Evolutionary conservation across 2,113 vertebrate genomes (phyloP).

Genomic region (Planiliza haematocheilus): DNA sequence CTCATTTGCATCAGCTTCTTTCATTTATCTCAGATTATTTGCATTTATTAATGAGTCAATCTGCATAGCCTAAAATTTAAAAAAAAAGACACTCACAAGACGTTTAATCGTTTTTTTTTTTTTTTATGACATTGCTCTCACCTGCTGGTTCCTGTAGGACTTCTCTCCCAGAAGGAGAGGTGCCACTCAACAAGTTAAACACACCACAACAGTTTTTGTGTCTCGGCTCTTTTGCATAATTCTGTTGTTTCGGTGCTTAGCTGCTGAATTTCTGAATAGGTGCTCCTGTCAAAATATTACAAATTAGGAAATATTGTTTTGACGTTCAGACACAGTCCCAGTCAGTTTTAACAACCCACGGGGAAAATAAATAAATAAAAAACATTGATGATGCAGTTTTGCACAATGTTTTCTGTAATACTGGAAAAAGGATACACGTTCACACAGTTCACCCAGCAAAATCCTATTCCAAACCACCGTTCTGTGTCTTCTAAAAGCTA

Average conservation of each 20-base stretch:
- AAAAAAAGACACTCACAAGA: constrained; percentile 7
- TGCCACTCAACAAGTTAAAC: constrained; percentile 47
- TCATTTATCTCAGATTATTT: constrained; percentile 3
- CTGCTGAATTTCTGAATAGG: neutral
- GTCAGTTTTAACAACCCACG: neutral
- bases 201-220: neutral
- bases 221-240: constrained; percentile 10
- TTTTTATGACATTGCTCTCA: constrained; percentile 17
- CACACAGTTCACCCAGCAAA: too few species aligned
- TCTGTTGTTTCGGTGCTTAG: constrained; percentile 8
- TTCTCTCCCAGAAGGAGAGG: constrained; percentile 5
- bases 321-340: neutral
- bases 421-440: neutral
- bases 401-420: neutral
- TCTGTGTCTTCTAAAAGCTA: too few species aligned
- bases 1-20: constrained; percentile 50
- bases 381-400: neutral
- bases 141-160: constrained; percentile 37
- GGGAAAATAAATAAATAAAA: neutral
- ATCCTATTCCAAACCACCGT: too few species aligned
- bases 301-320: neutral
- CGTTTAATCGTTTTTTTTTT: neutral
- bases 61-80: constrained; percentile 41
- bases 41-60: constrained; percentile 53
- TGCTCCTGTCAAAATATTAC: neutral